Percentiles rank a stretch among this genome's conserved stretches.
phyloP scores from a whole-genome alignment of 2,888 invertebrate genomes.

The Odontocolon sp. region DNA sequence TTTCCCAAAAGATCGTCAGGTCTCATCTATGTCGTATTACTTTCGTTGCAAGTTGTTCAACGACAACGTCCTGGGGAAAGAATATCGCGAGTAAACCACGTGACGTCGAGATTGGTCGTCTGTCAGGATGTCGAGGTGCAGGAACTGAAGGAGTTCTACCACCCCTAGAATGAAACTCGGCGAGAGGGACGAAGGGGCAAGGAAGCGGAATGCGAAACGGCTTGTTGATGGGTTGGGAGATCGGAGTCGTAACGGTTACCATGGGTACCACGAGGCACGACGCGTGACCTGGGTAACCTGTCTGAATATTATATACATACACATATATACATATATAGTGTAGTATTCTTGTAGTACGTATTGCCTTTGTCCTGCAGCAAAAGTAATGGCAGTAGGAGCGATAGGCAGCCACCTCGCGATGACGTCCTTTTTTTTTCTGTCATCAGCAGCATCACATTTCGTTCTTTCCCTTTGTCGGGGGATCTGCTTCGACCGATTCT shows the following conservation, averaged over 20 bases:
- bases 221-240: slow-evolving; percentile 74
- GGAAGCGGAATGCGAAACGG: slow-evolving; percentile 64
- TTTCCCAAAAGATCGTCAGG: slow-evolving; percentile 1
- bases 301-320: slow-evolving; percentile 31
- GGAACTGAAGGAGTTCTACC: neutral
- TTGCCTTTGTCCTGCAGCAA: slow-evolving; percentile 18
- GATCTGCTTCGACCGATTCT: slow-evolving; percentile 9
- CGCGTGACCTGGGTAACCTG: slow-evolving; percentile 76
- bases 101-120: slow-evolving; percentile 46
- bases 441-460: slow-evolving; percentile 26
- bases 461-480: slow-evolving; percentile 29
- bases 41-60: slow-evolving; percentile 42
- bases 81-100: slow-evolving; percentile 37
- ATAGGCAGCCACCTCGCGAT: slow-evolving; percentile 21
- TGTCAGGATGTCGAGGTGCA: slow-evolving; percentile 41
- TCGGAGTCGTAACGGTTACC: slow-evolving; percentile 69
- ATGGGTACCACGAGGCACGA: slow-evolving; percentile 73
- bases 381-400: slow-evolving; percentile 8
- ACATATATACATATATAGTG: neutral
- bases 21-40: slow-evolving; percentile 20
- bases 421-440: slow-evolving; percentile 34
- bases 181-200: slow-evolving; percentile 34
- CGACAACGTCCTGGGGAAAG: slow-evolving; percentile 15
- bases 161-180: slow-evolving; percentile 16
- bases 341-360: slow-evolving; percentile 12